Percentiles rank a stretch among this genome's conserved stretches.
These are phyloP conservation scores for Bellardia pandia DNA, from an alignment of 2,888 invertebrate genomes.

Conservation along the genomic window DNA sequence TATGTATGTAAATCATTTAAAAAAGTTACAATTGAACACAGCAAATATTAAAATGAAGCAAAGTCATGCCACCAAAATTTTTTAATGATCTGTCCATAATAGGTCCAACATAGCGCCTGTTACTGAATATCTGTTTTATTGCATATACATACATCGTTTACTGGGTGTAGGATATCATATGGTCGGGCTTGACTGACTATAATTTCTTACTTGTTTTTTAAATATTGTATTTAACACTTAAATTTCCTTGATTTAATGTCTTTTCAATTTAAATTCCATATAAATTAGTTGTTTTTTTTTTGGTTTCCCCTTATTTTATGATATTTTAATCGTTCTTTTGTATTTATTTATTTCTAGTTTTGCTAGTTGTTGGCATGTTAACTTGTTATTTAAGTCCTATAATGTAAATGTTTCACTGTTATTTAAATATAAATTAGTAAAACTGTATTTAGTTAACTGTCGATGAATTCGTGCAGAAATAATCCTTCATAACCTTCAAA, in stretches of 20 bases:
- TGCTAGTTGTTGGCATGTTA: slow-evolving; percentile 6
- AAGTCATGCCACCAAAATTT: too few relatives aligned
- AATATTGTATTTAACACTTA: not conserved
- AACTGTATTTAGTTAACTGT: slow-evolving; percentile 18
- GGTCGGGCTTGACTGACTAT: too few relatives aligned
- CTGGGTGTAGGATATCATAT: too few relatives aligned
- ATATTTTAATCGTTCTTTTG: not conserved
- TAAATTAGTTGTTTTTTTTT: not conserved
- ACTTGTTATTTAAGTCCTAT: not conserved
- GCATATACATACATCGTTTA: too few relatives aligned
- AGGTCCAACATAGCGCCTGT: too few relatives aligned
- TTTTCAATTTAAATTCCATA: not conserved
- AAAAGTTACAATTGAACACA: too few relatives aligned
- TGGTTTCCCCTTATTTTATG: not conserved
- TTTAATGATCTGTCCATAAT: too few relatives aligned
- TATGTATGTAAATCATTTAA: too few relatives aligned
- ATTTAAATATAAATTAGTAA: not conserved
- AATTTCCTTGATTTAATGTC: not conserved
- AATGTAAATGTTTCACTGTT: not conserved
- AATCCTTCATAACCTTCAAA: slow-evolving; percentile 22
- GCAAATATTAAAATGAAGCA: too few relatives aligned
- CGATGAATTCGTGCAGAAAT: slow-evolving; percentile 54
- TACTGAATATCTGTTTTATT: too few relatives aligned
- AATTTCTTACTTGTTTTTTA: too few relatives aligned
- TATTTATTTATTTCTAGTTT: not conserved